Base-by-base conservation (phyloP, 2,797 vertebrate species). In the Galagoides demidoff region DNA sequence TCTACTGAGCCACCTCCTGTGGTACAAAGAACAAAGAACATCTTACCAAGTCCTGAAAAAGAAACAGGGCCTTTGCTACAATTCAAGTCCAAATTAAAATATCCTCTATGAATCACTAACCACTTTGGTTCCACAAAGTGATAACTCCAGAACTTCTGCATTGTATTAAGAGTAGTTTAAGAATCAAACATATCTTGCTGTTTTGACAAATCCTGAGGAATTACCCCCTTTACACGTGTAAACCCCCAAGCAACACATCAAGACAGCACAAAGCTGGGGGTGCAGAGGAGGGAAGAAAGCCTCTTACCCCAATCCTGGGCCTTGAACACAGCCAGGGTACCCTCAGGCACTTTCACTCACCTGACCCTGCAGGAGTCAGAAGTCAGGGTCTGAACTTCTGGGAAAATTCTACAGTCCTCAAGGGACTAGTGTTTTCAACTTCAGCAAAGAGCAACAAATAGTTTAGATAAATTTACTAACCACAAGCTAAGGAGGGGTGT, bases 371-470 rank as follows among this genome's bases (percentile, higher is more conserved):
- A 25, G 31, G 20, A 73, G n/a, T 59, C 93, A 85, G 37, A 64
- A 88, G 23, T n/a, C 37, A 49, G 59, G 16, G 57, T 52, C 17
- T 29, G 52, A 92, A 64, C 31, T 85, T 93, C 61, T 29, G 25
- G 73, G 68, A 84, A 88, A 4, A 14, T 10, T 39, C n/a, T 23
- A 9, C 0, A 59, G 57, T 89, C 22, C 59, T 90, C 19, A 78
- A 23, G 14, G n/a, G 81, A 89, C 64, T 64, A 14, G 27, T 89
- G 49, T 89, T 95, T 94, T 57, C 90, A 86, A 73, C 71, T 52
- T 89, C 27, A 89, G 13, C 22, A 43, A 91, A 95, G 55, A 92
- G 83, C 17, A 79, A 37, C 76, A 37, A n/a, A 31, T 61, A 84
- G 14, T 49, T 89, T 14, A 63, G 74, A 27, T 74, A 70, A 92